Conservation (phyloP, 2,888 invertebrate species). For the Cheilosia variabilis region DNA sequence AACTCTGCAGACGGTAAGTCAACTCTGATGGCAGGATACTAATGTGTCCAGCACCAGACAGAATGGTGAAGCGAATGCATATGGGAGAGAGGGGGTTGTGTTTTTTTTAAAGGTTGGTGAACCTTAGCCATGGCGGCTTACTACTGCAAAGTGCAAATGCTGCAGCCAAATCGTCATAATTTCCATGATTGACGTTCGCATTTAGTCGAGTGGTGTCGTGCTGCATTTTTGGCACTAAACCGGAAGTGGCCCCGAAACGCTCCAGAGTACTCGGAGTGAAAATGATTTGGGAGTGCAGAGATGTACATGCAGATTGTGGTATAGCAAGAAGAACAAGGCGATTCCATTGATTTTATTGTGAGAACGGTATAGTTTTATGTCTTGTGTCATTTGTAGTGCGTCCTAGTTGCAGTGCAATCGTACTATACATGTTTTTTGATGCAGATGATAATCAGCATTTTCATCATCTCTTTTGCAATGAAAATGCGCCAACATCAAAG, state of each 20-base stretch:
- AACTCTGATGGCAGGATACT: constrained; percentile 52
- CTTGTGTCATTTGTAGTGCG: background rate
- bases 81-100: background rate
- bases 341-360: constrained; percentile 48
- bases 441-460: constrained; percentile 14
- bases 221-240: constrained; percentile 58
- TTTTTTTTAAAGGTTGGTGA: constrained; percentile 46
- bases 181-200: constrained; percentile 58
- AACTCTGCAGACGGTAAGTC: constrained; percentile 65
- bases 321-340: background rate
- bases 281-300: background rate
- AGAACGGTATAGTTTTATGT: background rate
- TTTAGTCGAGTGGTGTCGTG: constrained; percentile 24
- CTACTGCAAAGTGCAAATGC: background rate
- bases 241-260: constrained; percentile 25
- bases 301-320: constrained; percentile 14
- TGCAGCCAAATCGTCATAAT: constrained; percentile 52
- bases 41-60: constrained; percentile 21
- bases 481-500: constrained; percentile 3
- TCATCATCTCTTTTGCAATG: constrained; percentile 5
- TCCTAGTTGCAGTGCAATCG: background rate
- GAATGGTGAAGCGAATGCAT: background rate
- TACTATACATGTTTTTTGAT: background rate
- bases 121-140: constrained; percentile 11
- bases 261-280: constrained; percentile 34